A percentile compares a stretch with the other conserved stretches of the same genome.
phyloP scores from a whole-genome alignment of 2,888 invertebrate species.

The Cheilosia urbana region DNA sequence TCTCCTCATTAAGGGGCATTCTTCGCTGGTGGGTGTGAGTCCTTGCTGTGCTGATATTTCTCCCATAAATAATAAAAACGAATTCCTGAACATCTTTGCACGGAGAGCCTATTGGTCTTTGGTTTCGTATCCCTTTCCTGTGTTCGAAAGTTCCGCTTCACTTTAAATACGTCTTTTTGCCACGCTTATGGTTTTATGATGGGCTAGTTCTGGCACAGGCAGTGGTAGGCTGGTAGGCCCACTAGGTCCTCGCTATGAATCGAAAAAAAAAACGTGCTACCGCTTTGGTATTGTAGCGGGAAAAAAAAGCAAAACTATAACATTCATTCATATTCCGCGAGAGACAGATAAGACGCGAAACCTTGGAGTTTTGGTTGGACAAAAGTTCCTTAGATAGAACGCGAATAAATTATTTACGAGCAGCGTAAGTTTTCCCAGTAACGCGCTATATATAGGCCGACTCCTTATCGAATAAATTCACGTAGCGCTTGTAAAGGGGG shows the following conservation, averaged over 20 bases:
- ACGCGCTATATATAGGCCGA: not conserved
- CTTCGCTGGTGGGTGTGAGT: constrained; percentile 16
- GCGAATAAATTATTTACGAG: constrained; percentile 68
- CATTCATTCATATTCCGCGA: constrained; percentile 65
- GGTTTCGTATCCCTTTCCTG: constrained; percentile 54
- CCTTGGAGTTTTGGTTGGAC: constrained; percentile 31
- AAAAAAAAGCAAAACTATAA: constrained; percentile 52
- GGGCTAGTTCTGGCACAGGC: not conserved
- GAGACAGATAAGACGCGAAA: constrained; percentile 49
- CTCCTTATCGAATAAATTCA: constrained; percentile 55
- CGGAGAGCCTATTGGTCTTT: constrained; percentile 70
- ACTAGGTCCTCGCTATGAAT: constrained; percentile 42
- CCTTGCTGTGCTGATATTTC: constrained; percentile 45
- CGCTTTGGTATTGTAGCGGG: constrained; percentile 13
- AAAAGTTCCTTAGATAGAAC: constrained; percentile 46
- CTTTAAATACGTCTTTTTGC: constrained; percentile 29
- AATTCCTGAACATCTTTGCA: constrained; percentile 65
- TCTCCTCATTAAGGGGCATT: constrained; percentile 75
- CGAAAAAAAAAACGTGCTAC: constrained; percentile 63
- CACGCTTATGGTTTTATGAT: constrained; percentile 57
- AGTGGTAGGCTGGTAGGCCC: constrained; percentile 29
- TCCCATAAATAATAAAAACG: constrained; percentile 70
- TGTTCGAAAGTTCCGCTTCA: constrained; percentile 61
- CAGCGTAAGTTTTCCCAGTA: constrained; percentile 41
- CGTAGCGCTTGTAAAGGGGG: constrained; percentile 49